Evolutionary conservation across 2,888 invertebrate genomes (phyloP).

Genomic region (Syrphus vitripennis): DNA sequence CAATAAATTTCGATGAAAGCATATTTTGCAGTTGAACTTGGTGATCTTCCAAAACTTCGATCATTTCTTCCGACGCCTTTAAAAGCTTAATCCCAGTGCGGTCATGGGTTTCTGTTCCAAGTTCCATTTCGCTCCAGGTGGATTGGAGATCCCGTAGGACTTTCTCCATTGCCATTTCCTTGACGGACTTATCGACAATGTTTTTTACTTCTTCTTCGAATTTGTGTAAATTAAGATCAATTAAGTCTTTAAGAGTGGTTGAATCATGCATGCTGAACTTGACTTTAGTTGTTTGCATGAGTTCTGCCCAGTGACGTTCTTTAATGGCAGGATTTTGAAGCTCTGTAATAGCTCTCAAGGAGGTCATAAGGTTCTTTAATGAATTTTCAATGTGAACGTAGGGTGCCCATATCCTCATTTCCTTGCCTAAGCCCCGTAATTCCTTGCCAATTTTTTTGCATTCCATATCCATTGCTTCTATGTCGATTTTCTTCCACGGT

Average conservation of each 20-base stretch:
- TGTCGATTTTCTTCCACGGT: slow-evolving; percentile 96
- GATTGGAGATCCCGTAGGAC: slow-evolving; percentile 91
- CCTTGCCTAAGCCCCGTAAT: slow-evolving; percentile 89
- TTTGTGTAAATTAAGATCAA: slow-evolving; percentile 93
- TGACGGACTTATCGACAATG: slow-evolving; percentile 97
- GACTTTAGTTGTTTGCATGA: slow-evolving; percentile 96
- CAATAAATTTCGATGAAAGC: slow-evolving; percentile 96
- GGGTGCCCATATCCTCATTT: slow-evolving; percentile 89
- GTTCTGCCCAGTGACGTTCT: slow-evolving; percentile 95
- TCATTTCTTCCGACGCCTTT: slow-evolving; percentile 91
- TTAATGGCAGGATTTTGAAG: slow-evolving; percentile 96
- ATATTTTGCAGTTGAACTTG: slow-evolving; percentile 97
- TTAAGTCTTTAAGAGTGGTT: slow-evolving; percentile 93
- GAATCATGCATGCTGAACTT: slow-evolving; percentile 79
- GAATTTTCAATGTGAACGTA: slow-evolving; percentile 90
- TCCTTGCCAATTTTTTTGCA: slow-evolving; percentile 96
- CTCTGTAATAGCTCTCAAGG: slow-evolving; percentile 94
- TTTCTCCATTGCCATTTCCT: slow-evolving; percentile 98
- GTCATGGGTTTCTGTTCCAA: slow-evolving; percentile 90
- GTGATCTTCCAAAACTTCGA: slow-evolving; percentile 96
- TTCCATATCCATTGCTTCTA: slow-evolving; percentile 96
- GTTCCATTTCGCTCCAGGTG: slow-evolving; percentile 92
- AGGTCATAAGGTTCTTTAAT: slow-evolving; percentile 96
- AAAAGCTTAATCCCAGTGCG: slow-evolving; percentile 90
- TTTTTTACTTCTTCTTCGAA: slow-evolving; percentile 97